Conservation (phyloP, 2,888 invertebrate genomes). For the Chloromyia formosa region DNA sequence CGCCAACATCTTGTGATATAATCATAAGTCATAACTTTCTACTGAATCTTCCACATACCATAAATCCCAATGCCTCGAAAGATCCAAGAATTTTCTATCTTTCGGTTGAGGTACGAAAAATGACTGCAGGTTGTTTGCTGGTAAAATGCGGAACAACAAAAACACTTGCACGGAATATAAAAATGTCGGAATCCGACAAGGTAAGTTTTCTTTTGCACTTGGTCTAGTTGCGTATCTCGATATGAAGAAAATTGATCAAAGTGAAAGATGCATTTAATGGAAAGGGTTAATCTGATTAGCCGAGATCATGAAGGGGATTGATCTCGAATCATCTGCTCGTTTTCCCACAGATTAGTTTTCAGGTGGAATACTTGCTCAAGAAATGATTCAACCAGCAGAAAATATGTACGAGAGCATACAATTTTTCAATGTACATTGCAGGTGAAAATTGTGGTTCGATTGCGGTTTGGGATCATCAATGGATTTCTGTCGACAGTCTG, state of each 20-base stretch:
- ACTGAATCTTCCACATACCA: neutral
- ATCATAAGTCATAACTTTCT: neutral
- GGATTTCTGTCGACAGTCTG: neutral
- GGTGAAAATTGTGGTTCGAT: slow-evolving; percentile 3
- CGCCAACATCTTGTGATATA: neutral
- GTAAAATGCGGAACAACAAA: neutral
- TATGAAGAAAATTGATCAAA: slow-evolving; percentile 22
- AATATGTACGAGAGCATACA: neutral
- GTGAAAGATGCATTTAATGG: slow-evolving; percentile 29
- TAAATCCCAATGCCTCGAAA: neutral
- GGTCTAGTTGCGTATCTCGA: slow-evolving; percentile 26
- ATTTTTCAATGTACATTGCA: neutral
- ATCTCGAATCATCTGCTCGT: slow-evolving; percentile 21
- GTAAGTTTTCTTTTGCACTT: neutral
- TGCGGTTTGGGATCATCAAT: neutral
- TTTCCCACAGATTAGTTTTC: slow-evolving; percentile 1
- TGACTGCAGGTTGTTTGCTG: slow-evolving; percentile 11
- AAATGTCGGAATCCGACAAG: neutral
- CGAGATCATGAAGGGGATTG: slow-evolving; percentile 27
- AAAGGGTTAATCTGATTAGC: slow-evolving; percentile 44
- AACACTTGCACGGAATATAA: neutral
- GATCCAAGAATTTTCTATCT: neutral
- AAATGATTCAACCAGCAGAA: neutral
- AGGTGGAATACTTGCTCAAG: slow-evolving; percentile 2
- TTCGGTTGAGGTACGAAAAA: neutral